These are phyloP conservation scores for Campoplex nolae DNA, from an alignment of 2,888 invertebrate genomes.

Conservation along the genomic window DNA sequence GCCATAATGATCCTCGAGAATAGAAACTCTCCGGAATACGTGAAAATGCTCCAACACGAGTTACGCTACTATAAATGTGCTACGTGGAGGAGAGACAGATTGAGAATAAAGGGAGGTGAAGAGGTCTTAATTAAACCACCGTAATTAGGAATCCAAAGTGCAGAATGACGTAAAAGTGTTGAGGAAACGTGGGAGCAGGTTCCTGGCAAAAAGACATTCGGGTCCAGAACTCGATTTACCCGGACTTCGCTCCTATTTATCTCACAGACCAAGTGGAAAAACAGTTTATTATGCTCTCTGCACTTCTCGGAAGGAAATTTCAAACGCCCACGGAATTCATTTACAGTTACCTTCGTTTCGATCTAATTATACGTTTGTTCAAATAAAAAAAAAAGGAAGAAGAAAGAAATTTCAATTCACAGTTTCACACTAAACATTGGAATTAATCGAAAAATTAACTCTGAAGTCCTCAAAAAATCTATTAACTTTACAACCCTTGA, in stretches of 20 bases:
- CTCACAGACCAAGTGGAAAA: conserved; percentile 43
- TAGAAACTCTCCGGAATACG: neutral
- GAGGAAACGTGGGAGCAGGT: neutral
- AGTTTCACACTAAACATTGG: neutral
- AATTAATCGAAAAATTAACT: neutral
- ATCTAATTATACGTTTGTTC: conserved; percentile 11
- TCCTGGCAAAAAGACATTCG: conserved; percentile 27
- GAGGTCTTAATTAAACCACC: conserved; percentile 44
- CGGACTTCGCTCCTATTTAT: conserved; percentile 27
- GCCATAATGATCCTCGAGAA: neutral
- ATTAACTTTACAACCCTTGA: neutral
- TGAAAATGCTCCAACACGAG: neutral
- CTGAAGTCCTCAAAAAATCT: neutral
- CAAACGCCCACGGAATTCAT: conserved; percentile 25
- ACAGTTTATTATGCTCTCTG: conserved; percentile 41
- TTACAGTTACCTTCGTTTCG: neutral
- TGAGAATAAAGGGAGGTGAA: conserved; percentile 1
- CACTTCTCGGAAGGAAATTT: conserved; percentile 26
- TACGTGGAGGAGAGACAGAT: neutral
- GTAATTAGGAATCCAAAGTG: conserved; percentile 45
- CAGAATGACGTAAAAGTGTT: conserved; percentile 22
- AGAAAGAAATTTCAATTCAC: neutral
- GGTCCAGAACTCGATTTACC: conserved; percentile 53
- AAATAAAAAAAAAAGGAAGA: neutral
- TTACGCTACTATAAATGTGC: neutral